These are phyloP conservation scores for Cotesia vestalis DNA, from an alignment of 1,140 invertebrate species.

Conservation along the genomic window DNA sequence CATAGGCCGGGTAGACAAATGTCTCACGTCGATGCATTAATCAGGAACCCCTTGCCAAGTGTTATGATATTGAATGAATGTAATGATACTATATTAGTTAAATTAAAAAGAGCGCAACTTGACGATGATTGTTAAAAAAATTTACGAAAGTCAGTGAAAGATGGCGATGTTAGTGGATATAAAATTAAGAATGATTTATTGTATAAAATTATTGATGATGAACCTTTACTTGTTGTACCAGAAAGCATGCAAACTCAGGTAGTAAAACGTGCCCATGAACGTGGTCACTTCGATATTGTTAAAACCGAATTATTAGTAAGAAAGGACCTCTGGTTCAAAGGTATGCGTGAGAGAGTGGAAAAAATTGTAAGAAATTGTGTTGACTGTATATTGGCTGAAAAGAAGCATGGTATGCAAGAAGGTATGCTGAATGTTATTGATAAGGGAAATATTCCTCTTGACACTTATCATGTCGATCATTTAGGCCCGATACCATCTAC, in stretches of 20 bases:
- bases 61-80: no score
- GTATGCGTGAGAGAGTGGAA: constrained; percentile 2
- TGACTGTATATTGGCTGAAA: background rate
- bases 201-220: background rate
- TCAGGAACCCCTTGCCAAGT: no score
- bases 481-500: constrained; percentile 10
- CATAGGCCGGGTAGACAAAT: no score
- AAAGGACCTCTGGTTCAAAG: background rate
- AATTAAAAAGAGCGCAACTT: no score
- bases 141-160: no score
- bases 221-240: background rate
- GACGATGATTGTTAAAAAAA: no score
- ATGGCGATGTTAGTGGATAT: no score
- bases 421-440: background rate
- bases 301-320: background rate
- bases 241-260: background rate
- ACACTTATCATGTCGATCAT: constrained; percentile 17
- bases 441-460: background rate
- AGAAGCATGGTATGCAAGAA: constrained; percentile 3
- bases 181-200: no score
- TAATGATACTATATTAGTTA: no score
- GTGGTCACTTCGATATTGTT: background rate
- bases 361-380: background rate
- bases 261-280: background rate
- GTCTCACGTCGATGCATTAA: no score